phyloP scores from a whole-genome alignment of 2,113 vertebrate species.

The Campylorhamphus procurvoides region DNA sequence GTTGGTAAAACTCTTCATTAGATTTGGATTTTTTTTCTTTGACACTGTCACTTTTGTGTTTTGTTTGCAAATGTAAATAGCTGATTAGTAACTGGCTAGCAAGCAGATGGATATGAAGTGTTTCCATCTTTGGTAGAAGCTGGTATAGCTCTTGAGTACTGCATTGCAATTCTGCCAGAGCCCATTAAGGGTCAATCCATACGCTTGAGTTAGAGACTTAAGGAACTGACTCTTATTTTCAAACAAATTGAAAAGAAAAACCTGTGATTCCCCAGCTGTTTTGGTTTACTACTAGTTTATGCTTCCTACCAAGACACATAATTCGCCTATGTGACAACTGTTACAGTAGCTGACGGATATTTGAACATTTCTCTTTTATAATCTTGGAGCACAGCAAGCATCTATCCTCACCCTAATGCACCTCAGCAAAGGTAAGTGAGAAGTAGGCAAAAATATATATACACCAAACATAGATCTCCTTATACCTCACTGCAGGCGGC shows the following conservation, averaged over 20 bases:
- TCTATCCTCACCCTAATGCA: neutral
- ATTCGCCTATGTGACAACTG: neutral
- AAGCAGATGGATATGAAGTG: neutral
- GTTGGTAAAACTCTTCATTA: neutral
- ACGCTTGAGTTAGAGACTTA: neutral
- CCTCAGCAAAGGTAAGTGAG: rapidly evolving
- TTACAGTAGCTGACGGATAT: neutral
- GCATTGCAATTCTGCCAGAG: neutral
- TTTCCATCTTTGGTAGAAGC: neutral
- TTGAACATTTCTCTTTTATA: neutral
- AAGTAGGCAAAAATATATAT: neutral
- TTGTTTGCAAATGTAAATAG: neutral
- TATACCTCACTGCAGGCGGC: neutral
- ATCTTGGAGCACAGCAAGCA: neutral
- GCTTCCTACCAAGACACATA: neutral
- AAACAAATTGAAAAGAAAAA: neutral
- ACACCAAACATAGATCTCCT: rapidly evolving
- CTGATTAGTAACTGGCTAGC: neutral
- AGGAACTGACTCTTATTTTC: neutral
- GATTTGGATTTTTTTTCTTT: neutral
- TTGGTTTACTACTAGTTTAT: neutral
- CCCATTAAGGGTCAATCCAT: neutral
- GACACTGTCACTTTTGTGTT: neutral
- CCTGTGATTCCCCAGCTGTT: neutral
- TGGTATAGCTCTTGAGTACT: neutral